Percentiles rank a stretch among this genome's conserved stretches.
phyloP scores from a whole-genome alignment of 2,888 invertebrate species.

The Rugalucina vietnamica region DNA sequence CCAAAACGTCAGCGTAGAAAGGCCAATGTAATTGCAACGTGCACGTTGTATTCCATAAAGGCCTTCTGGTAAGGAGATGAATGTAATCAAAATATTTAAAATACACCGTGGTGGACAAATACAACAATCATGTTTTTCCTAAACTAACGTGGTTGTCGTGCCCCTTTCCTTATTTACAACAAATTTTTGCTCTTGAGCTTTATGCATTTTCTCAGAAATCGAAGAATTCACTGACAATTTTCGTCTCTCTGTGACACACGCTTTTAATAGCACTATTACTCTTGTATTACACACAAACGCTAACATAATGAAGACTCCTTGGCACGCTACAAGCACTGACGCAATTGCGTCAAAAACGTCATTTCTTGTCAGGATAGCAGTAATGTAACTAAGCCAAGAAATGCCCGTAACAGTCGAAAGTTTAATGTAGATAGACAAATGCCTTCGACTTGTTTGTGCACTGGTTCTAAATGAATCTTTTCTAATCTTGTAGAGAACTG shows the following conservation, averaged over 20 bases:
- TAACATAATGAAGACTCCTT: slow-evolving; percentile 7
- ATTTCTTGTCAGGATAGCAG: background rate
- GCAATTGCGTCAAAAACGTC: background rate
- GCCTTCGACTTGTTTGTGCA: background rate
- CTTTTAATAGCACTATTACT: background rate
- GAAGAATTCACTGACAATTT: too few species aligned
- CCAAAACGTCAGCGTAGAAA: too few species aligned
- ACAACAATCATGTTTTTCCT: too few species aligned
- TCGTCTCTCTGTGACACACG: background rate
- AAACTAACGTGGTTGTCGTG: too few species aligned
- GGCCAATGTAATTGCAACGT: too few species aligned
- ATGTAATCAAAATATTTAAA: too few species aligned
- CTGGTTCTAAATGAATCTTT: background rate
- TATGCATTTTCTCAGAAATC: too few species aligned
- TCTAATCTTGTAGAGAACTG: background rate
- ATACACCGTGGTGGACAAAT: too few species aligned
- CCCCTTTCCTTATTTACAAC: too few species aligned
- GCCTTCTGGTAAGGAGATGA: too few species aligned
- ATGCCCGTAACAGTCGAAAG: slow-evolving; percentile 8
- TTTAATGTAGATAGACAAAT: background rate
- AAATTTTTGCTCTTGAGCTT: too few species aligned
- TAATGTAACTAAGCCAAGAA: background rate
- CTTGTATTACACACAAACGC: slow-evolving; percentile 2
- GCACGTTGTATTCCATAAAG: too few species aligned
- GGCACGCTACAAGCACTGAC: background rate